Conservation (phyloP, 1,140 invertebrate genomes). For the Cyclina sinensis region DNA sequence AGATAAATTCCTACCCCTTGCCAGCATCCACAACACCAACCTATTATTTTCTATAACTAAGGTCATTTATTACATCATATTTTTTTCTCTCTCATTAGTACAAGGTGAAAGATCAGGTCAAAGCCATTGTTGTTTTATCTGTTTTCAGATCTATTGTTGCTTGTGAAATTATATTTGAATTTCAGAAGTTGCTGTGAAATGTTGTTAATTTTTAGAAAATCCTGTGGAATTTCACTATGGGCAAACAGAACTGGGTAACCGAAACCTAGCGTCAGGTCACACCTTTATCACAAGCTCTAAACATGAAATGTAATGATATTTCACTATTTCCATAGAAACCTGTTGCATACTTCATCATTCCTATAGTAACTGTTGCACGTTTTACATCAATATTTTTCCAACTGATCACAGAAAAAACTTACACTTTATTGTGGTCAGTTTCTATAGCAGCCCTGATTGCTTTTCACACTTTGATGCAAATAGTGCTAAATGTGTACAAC, state of each 20-base stretch:
- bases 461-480: not conserved
- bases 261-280: not conserved
- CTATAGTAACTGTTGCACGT: slow-evolving; percentile 12
- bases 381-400: not conserved
- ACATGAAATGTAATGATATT: not conserved
- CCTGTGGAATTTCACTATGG: no score
- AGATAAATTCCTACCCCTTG: no score
- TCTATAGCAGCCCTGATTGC: slow-evolving; percentile 5
- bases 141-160: not conserved
- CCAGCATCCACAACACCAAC: no score
- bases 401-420: not conserved
- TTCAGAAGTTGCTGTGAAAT: not conserved
- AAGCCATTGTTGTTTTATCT: not conserved
- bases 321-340: slow-evolving; percentile 32
- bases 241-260: no score
- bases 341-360: not conserved
- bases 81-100: no score
- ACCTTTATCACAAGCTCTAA: not conserved
- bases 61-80: no score
- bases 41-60: no score
- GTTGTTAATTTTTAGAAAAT: not conserved
- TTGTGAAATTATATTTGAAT: not conserved
- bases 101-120: not conserved
- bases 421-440: slow-evolving; percentile 36
- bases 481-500: no score